Conservation (phyloP, 2,797 vertebrate species). For the Channa striata region DNA sequence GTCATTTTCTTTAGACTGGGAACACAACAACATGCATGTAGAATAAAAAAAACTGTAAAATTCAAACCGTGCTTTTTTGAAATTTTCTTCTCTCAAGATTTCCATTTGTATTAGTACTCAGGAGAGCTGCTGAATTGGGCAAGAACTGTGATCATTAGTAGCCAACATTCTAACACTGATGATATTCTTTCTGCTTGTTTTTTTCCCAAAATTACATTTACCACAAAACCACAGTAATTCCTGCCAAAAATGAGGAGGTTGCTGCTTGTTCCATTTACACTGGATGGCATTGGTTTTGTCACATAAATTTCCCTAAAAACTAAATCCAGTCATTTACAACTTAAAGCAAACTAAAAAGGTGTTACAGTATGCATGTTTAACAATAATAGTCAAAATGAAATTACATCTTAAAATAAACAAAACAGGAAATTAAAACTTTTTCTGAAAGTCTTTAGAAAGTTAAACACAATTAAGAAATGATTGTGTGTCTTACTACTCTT, state of each 20-base stretch:
- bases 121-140: slow-evolving; percentile 1
- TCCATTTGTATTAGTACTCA: neutral
- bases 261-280: slow-evolving; percentile 50
- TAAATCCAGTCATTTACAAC: neutral
- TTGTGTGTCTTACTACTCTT: slow-evolving; percentile 87
- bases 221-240: slow-evolving; percentile 45
- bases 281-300: slow-evolving; percentile 28
- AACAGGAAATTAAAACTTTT: too few relatives aligned
- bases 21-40: slow-evolving; percentile 35
- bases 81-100: neutral
- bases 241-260: slow-evolving; percentile 39
- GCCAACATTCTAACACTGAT: slow-evolving; percentile 35
- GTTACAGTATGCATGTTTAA: neutral
- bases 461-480: neutral
- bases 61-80: too few relatives aligned
- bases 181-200: slow-evolving; percentile 27
- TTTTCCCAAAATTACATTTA: slow-evolving; percentile 20
- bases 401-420: neutral
- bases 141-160: neutral
- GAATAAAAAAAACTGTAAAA: too few relatives aligned
- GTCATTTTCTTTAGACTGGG: slow-evolving; percentile 92
- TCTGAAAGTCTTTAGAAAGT: neutral
- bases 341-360: slow-evolving; percentile 10
- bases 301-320: slow-evolving; percentile 17
- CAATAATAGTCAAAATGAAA: neutral